phyloP scores from a whole-genome alignment of 2,113 vertebrate species.

The Oncorhynchus nerka region DNA sequence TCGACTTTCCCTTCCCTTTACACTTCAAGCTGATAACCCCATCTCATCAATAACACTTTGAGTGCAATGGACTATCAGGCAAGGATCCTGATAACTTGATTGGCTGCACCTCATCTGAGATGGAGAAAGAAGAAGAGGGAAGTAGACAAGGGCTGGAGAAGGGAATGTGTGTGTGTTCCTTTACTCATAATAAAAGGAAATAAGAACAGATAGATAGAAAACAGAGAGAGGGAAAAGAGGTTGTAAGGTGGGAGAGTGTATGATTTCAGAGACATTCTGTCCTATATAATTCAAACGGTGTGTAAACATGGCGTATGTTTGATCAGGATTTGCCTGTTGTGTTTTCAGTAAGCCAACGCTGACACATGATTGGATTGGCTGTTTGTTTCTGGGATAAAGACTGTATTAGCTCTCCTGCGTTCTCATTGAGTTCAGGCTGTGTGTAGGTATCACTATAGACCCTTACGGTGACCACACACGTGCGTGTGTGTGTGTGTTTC shows the following conservation, averaged over 20 bases:
- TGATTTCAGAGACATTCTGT: conserved; percentile 49
- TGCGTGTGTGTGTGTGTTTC: background rate
- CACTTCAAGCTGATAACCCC: too few species aligned
- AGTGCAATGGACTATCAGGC: background rate
- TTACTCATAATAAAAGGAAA: too few species aligned
- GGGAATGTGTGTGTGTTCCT: background rate
- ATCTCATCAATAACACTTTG: background rate
- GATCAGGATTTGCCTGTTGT: conserved; percentile 61
- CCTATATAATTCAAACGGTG: conserved; percentile 65
- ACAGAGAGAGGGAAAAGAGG: background rate
- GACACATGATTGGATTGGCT: conserved; percentile 18
- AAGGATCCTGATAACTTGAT: background rate
- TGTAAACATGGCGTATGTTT: conserved; percentile 69
- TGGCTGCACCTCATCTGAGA: background rate
- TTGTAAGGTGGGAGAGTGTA: background rate
- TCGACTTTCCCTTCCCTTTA: too few species aligned
- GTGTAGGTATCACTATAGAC: background rate
- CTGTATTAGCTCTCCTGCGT: too few species aligned
- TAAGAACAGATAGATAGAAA: too few species aligned
- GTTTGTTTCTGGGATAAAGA: background rate
- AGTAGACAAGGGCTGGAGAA: background rate
- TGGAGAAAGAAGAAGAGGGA: background rate
- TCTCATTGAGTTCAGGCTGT: too few species aligned
- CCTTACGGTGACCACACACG: too few species aligned
- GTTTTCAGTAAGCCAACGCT: conserved; percentile 56